Conservation (phyloP, 2,888 invertebrate species). For the Ctena decussata region DNA sequence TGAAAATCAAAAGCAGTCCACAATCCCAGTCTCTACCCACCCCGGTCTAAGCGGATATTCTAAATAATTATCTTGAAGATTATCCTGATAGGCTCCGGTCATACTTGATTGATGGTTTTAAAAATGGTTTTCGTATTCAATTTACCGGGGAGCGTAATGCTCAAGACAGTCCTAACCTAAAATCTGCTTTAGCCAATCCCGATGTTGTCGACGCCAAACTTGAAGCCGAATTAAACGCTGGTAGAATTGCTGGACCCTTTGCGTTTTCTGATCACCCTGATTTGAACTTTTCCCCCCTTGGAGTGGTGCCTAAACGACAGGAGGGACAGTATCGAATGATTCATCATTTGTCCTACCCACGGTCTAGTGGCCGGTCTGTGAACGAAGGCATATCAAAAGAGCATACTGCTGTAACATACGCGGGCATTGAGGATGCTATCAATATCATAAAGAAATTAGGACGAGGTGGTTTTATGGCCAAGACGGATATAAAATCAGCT, state of each 20-base stretch:
- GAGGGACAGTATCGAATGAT: constrained; percentile 29
- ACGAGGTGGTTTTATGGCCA: constrained; percentile 7
- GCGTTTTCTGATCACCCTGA: not conserved
- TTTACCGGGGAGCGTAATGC: not conserved
- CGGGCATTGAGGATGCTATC: constrained; percentile 34
- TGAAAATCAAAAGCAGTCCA: not conserved
- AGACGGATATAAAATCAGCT: constrained; percentile 33
- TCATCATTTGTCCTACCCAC: constrained; percentile 43
- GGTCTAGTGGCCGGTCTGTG: constrained; percentile 16
- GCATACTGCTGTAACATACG: constrained; percentile 22
- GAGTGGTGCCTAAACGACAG: constrained; percentile 21
- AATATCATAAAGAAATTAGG: not conserved
- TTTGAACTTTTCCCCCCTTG: constrained; percentile 32
- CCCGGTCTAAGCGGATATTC: not conserved
- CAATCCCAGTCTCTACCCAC: not conserved
- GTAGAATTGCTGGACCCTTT: constrained; percentile 28
- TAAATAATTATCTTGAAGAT: not conserved
- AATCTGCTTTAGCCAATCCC: not conserved
- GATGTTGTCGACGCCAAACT: not conserved
- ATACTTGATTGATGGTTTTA: not conserved
- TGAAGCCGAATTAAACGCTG: constrained; percentile 8
- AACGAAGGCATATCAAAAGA: constrained; percentile 36
- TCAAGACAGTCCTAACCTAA: not conserved
- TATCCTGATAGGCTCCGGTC: not conserved
- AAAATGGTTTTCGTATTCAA: not conserved